Evolutionary conservation across 2,113 vertebrate species (phyloP).

Genomic region (Oxyruncus cristatus): DNA sequence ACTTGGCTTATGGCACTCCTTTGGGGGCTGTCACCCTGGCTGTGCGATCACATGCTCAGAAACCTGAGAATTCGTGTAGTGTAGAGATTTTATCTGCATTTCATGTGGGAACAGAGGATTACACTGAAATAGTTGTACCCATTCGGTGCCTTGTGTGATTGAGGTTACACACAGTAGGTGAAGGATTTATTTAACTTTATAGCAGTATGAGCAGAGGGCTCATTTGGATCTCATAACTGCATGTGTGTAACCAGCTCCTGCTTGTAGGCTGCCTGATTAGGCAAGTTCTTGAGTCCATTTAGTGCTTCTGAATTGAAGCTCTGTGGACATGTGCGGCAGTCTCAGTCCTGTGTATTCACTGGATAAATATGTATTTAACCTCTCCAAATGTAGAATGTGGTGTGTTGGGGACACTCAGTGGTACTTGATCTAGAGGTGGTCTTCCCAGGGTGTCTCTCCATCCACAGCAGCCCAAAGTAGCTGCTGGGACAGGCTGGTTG

Average conservation of each 20-base stretch:
- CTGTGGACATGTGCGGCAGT: fast-evolving
- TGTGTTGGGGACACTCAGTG: background rate
- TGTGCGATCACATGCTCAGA: background rate
- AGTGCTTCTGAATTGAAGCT: background rate
- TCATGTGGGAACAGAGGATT: background rate
- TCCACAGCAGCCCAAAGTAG: background rate
- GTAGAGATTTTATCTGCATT: background rate
- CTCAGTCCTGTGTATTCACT: background rate
- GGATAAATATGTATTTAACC: background rate
- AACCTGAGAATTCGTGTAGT: background rate
- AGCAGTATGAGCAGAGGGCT: background rate
- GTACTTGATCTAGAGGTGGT: background rate
- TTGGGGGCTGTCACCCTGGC: background rate
- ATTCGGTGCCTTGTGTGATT: fast-evolving
- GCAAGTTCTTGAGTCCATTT: background rate
- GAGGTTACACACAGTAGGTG: background rate
- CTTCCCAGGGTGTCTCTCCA: background rate
- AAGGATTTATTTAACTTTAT: background rate
- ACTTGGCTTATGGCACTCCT: background rate
- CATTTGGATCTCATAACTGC: background rate
- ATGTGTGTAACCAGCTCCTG: background rate
- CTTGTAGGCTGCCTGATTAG: background rate
- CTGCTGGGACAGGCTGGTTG: background rate
- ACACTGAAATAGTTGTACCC: background rate
- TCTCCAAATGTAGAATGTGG: background rate